Evolutionary conservation across 2,113 vertebrate species (phyloP).

Genomic region (Glaucomys volans): DNA sequence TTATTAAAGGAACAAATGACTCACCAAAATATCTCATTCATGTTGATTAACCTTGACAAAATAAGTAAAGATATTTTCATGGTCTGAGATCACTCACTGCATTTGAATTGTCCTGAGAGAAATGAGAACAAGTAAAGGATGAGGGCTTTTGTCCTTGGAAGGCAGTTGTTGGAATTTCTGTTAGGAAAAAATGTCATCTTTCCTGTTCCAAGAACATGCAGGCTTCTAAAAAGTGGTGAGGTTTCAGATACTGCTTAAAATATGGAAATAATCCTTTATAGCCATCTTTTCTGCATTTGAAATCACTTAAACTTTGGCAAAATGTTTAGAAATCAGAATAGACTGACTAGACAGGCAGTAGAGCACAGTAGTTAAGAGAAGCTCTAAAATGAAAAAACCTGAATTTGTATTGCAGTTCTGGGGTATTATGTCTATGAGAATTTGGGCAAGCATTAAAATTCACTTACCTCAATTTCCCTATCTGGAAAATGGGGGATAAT

Average conservation of each 20-base stretch:
- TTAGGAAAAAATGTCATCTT: constrained; percentile 38
- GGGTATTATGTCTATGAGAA: background rate
- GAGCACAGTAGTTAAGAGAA: background rate
- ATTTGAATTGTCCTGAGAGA: constrained; percentile 14
- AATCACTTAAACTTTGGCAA: background rate
- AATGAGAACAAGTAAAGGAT: background rate
- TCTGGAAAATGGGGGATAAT: background rate
- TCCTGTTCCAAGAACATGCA: background rate
- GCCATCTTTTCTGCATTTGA: background rate
- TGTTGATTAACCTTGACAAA: constrained; percentile 21
- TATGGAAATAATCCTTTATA: background rate
- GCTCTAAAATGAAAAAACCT: background rate
- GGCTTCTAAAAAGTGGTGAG: constrained; percentile 2
- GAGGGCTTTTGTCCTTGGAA: constrained; percentile 23
- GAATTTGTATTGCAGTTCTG: background rate
- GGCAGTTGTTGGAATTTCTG: constrained; percentile 27
- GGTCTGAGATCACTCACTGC: background rate
- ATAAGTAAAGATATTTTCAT: constrained; percentile 25
- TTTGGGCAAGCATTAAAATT: constrained; percentile 14
- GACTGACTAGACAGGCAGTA: background rate
- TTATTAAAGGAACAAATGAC: constrained; percentile 39
- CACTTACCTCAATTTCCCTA: constrained; percentile 12
- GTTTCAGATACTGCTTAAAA: constrained; percentile 30
- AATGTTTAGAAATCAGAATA: constrained; percentile 41
- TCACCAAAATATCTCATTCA: constrained; percentile 36